These are phyloP conservation scores for Pan troglodytes DNA, from an alignment of 2,113 vertebrate genomes.

Conservation along the genomic window NHGRI_mPanTro3-v2.1_pri NC_072411.2:75810001-75810500, in stretches of 20 bases:
- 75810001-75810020: not conserved
- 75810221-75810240: not conserved
- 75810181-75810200: not conserved
- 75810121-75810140: not conserved
- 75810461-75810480: not conserved
- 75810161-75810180: rapidly evolving
- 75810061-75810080: not conserved
- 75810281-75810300: not conserved
- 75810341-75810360: not conserved
- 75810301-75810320: not conserved
- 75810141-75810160: not conserved
- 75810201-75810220: not conserved
- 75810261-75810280: not conserved
- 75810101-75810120: not conserved
- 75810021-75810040: not conserved
- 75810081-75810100: not conserved
- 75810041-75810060: not conserved
- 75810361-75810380: not conserved
- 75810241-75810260: not conserved
- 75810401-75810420: not conserved
- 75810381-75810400: not conserved
- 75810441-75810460: not conserved
- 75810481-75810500: not conserved
- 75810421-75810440: not conserved
- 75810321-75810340: not conserved